Conservation (phyloP, 2,888 invertebrate species). For the Automeris io region DNA sequence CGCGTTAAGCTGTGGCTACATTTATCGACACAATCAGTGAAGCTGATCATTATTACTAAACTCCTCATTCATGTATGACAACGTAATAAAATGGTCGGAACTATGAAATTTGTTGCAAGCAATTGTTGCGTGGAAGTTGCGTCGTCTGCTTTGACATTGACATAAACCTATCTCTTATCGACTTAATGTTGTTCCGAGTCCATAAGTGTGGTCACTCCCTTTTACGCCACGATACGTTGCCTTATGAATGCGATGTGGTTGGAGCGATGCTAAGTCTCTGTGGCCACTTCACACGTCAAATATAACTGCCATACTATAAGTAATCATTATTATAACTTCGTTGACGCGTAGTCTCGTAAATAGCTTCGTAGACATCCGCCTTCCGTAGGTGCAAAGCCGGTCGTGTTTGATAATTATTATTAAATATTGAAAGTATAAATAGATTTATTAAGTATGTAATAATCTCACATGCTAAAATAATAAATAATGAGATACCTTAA, state of each 20-base stretch:
- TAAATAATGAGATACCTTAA: conserved; percentile 67
- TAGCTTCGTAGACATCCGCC: conserved; percentile 65
- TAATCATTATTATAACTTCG: conserved; percentile 58
- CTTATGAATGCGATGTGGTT: conserved; percentile 48
- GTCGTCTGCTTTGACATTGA: too few relatives aligned
- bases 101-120: too few relatives aligned
- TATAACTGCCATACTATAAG: conserved; percentile 74
- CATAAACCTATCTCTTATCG: too few relatives aligned
- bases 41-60: too few relatives aligned
- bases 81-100: too few relatives aligned
- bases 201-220: too few relatives aligned
- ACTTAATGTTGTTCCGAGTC: too few relatives aligned
- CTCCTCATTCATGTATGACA: too few relatives aligned
- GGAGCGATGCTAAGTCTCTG: conserved; percentile 31
- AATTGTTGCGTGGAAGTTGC: too few relatives aligned
- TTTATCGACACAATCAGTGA: too few relatives aligned
- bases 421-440: conserved; percentile 73
- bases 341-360: conserved; percentile 53
- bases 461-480: conserved; percentile 69
- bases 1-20: too few relatives aligned
- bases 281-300: conserved; percentile 42
- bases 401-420: conserved; percentile 74
- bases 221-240: conserved; percentile 56
- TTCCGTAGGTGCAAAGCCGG: conserved; percentile 68
- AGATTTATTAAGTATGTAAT: conserved; percentile 71